phyloP scores from a whole-genome alignment of 2,113 vertebrate genomes.

The Globicephala melas region DNA sequence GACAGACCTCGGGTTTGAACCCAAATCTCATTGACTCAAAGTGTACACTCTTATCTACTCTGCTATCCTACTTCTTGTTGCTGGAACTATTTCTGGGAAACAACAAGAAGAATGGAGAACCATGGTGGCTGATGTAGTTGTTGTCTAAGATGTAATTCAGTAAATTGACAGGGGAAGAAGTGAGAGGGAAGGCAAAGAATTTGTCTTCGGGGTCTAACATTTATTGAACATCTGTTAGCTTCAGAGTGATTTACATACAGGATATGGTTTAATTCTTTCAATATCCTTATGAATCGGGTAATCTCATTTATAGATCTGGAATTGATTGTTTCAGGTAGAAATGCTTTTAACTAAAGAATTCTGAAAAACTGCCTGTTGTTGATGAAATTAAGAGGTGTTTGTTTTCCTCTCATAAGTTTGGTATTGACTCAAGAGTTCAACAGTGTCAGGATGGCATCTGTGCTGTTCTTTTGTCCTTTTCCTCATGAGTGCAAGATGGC shows the following conservation, averaged over 20 bases:
- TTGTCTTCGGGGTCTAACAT: neutral
- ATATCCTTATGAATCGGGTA: neutral
- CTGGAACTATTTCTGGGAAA: neutral
- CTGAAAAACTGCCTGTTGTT: neutral
- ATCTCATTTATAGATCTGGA: neutral
- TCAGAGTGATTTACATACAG: neutral
- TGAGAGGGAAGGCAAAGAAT: neutral
- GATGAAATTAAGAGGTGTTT: neutral
- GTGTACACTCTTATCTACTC: neutral
- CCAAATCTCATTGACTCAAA: neutral
- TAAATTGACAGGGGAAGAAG: neutral
- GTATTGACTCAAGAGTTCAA: neutral
- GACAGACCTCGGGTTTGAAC: neutral
- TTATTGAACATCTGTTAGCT: neutral
- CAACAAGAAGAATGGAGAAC: neutral
- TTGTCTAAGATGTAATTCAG: neutral
- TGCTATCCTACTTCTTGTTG: neutral
- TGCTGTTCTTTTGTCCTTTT: neutral
- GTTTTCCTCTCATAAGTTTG: neutral
- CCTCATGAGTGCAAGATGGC: neutral
- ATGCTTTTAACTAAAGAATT: neutral
- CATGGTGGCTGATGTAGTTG: neutral
- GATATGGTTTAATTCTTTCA: neutral
- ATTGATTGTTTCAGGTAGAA: neutral
- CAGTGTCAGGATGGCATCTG: neutral